These are phyloP conservation scores for Bathynomus jamesi DNA, from an alignment of 1,140 invertebrate genomes.

Conservation along the genomic window DNA sequence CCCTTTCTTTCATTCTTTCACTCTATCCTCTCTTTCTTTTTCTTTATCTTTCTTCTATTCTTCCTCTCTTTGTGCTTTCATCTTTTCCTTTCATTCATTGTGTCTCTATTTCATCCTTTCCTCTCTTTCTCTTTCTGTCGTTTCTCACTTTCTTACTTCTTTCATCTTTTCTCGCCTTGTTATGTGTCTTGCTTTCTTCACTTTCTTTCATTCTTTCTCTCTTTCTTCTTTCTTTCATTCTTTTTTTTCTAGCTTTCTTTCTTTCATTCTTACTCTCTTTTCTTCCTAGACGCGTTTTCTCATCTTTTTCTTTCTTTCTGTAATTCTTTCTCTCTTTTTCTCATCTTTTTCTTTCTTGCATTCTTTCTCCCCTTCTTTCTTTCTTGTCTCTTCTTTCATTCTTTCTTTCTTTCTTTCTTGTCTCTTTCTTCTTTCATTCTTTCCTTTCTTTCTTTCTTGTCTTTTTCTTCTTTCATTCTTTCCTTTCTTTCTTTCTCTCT, in stretches of 20 bases:
- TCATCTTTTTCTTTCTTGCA: background rate
- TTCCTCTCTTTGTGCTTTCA: background rate
- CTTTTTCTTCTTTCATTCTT: background rate
- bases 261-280: background rate
- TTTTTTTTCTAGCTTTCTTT: background rate
- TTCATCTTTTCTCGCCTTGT: background rate
- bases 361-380: background rate
- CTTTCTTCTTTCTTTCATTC: background rate
- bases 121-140: background rate
- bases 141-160: background rate
- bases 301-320: background rate
- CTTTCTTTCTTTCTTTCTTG: background rate
- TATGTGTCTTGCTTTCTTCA: background rate
- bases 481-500: background rate
- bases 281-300: no score
- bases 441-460: background rate
- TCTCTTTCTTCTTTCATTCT: background rate
- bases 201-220: background rate
- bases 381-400: background rate
- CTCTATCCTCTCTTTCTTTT: background rate
- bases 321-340: background rate
- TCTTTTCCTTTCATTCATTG: background rate
- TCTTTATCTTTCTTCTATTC: no score
- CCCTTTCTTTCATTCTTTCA: slow-evolving; percentile 1
- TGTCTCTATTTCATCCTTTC: background rate